phyloP scores from a whole-genome alignment of 2,113 vertebrate genomes.

The Hypocryptadius cinnamomeus region DNA sequence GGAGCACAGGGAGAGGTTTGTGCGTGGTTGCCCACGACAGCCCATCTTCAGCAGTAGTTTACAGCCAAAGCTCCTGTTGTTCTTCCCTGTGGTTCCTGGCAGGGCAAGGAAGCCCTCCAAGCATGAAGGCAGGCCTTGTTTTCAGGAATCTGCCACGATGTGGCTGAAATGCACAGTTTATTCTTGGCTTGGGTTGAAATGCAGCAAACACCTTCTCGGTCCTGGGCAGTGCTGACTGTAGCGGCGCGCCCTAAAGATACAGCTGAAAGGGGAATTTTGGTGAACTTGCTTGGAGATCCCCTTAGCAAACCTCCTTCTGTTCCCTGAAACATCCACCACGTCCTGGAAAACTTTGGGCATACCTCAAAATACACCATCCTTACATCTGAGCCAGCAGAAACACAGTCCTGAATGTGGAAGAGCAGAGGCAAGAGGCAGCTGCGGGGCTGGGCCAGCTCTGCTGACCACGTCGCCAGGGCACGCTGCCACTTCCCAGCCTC shows the following conservation, averaged over 20 bases:
- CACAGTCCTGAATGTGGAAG: rapidly evolving
- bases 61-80: slow-evolving; percentile 26
- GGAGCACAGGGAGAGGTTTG: neutral
- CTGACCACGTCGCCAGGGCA: neutral
- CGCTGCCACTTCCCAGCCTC: neutral
- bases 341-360: neutral
- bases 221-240: neutral
- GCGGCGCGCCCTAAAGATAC: neutral
- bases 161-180: neutral
- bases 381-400: neutral
- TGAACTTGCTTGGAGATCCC: neutral
- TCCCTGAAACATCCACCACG: neutral
- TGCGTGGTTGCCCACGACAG: neutral
- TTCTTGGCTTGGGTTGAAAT: neutral
- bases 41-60: neutral
- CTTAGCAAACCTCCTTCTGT: neutral
- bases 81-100: slow-evolving; percentile 35
- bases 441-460: neutral
- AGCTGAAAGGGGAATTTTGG: neutral
- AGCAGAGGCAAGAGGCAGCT: neutral
- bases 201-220: neutral
- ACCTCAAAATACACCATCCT: neutral
- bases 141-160: slow-evolving; percentile 17
- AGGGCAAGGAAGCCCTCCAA: slow-evolving; percentile 8
- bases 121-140: slow-evolving; percentile 44